Percentiles rank a stretch among this genome's conserved stretches.
These are phyloP conservation scores for Lasioglossum leucozonium DNA, from an alignment of 2,888 invertebrate genomes.

Conservation along the genomic window DNA sequence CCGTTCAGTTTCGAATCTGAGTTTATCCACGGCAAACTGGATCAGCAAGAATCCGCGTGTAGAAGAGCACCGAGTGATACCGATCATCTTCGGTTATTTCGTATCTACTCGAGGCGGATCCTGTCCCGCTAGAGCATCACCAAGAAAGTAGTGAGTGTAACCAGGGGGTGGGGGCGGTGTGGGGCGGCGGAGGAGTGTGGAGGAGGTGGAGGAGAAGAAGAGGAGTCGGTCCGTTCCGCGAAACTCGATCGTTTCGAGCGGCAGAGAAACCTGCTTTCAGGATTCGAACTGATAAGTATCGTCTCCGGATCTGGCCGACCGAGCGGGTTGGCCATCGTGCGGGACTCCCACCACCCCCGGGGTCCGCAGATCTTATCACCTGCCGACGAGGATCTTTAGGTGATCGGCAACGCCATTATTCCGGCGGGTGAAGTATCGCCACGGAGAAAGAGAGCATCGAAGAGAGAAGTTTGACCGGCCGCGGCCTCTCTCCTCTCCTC, in stretches of 20 bases:
- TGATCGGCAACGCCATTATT: conserved; percentile 60
- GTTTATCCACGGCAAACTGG: conserved; percentile 68
- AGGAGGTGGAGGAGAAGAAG: not conserved
- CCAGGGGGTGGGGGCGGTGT: not conserved
- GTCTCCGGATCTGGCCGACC: conserved; percentile 32
- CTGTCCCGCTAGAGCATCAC: conserved; percentile 37
- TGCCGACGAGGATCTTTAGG: conserved; percentile 48
- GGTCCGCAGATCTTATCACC: conserved; percentile 56
- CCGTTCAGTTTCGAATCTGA: not conserved
- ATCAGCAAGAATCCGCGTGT: conserved; percentile 66
- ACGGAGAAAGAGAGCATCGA: not conserved
- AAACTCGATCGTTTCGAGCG: conserved; percentile 67
- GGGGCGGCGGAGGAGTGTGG: too few species aligned
- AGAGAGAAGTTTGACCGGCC: not conserved
- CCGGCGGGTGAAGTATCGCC: conserved; percentile 41
- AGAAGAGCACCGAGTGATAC: conserved; percentile 64
- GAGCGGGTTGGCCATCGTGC: conserved; percentile 37
- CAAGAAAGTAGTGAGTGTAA: not conserved
- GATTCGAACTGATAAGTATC: conserved; percentile 64
- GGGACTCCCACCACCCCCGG: conserved; percentile 23
- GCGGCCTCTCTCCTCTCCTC: too few species aligned
- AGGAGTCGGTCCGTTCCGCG: conserved; percentile 46
- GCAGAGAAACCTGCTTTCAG: conserved; percentile 63
- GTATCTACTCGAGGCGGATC: conserved; percentile 56
- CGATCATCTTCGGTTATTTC: conserved; percentile 56